Percentiles rank a stretch among this genome's conserved stretches.
Conservation (phyloP, 2,113 vertebrate genomes). For the Trichechus manatus region DNA sequence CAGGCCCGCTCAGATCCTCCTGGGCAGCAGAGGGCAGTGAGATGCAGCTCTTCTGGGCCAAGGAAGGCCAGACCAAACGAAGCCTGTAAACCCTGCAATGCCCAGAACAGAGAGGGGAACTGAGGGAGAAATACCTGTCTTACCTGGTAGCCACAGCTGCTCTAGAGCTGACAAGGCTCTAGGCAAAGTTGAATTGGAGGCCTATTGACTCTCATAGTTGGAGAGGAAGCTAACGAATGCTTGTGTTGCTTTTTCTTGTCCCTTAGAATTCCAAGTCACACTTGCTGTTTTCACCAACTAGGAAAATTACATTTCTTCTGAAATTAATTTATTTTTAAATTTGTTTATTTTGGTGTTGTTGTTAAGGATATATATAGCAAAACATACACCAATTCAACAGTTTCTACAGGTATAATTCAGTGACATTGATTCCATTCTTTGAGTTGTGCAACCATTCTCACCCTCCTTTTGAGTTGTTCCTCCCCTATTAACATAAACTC, state of each 20-base stretch:
- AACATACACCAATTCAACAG: not conserved
- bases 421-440: not conserved
- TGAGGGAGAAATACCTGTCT: not conserved
- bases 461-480: not conserved
- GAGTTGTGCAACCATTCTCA: not conserved
- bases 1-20: not conserved
- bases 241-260: not conserved
- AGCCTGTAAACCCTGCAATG: not conserved
- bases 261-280: slow-evolving; percentile 23
- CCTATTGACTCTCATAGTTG: not conserved
- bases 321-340: slow-evolving; percentile 7
- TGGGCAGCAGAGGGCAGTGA: not conserved
- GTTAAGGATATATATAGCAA: not conserved
- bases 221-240: not conserved
- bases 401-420: not conserved
- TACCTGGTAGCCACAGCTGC: not conserved
- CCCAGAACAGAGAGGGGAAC: not conserved
- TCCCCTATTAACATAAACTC: not conserved
- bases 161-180: not conserved
- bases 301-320: not conserved
- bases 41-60: not conserved
- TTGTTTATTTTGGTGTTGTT: not conserved
- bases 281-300: not conserved
- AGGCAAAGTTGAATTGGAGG: not conserved
- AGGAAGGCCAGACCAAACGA: not conserved